Percentiles rank a stretch among this genome's conserved stretches.
Conservation (phyloP, 2,888 invertebrate species). For the Nomada lathburiana region DNA sequence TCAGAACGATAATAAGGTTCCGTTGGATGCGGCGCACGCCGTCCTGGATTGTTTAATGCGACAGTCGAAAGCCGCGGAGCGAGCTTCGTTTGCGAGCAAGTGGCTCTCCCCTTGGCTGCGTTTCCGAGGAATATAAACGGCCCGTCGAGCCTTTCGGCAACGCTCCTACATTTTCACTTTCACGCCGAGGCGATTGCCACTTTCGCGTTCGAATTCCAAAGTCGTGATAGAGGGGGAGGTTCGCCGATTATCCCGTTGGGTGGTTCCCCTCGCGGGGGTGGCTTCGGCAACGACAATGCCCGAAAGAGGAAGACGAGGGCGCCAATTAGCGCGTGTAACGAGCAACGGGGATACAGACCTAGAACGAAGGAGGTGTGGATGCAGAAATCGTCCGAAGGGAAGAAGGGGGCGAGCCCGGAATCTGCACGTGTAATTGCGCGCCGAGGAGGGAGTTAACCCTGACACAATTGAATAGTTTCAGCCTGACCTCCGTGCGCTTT, state of each 20-base stretch:
- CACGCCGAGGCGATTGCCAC: neutral
- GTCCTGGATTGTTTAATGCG: conserved; percentile 17
- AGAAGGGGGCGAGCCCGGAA: conserved; percentile 24
- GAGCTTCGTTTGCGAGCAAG: conserved; percentile 29
- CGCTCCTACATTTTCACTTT: neutral
- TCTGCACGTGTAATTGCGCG: conserved; percentile 65
- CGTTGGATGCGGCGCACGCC: conserved; percentile 16
- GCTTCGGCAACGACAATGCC: conserved; percentile 68
- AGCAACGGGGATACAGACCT: conserved; percentile 45
- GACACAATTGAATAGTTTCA: conserved; percentile 79
- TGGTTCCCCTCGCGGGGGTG: conserved; percentile 51
- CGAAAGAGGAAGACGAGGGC: conserved; percentile 48
- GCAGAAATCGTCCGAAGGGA: conserved; percentile 36
- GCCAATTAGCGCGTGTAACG: conserved; percentile 76
- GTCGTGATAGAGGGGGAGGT: neutral
- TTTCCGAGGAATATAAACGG: conserved; percentile 3
- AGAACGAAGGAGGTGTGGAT: conserved; percentile 31
- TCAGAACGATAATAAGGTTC: conserved; percentile 30
- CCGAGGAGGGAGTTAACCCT: conserved; percentile 75
- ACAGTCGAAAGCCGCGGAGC: conserved; percentile 4
- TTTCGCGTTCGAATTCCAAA: neutral
- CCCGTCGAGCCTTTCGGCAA: neutral
- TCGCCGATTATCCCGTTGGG: conserved; percentile 72
- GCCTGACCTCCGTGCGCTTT: conserved; percentile 57
- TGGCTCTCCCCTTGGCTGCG: conserved; percentile 13